Percentiles rank a stretch among this genome's conserved stretches.
Evolutionary conservation across 1,140 invertebrate species (phyloP).

Genomic region (Druon quercuslanigerum): DNA sequence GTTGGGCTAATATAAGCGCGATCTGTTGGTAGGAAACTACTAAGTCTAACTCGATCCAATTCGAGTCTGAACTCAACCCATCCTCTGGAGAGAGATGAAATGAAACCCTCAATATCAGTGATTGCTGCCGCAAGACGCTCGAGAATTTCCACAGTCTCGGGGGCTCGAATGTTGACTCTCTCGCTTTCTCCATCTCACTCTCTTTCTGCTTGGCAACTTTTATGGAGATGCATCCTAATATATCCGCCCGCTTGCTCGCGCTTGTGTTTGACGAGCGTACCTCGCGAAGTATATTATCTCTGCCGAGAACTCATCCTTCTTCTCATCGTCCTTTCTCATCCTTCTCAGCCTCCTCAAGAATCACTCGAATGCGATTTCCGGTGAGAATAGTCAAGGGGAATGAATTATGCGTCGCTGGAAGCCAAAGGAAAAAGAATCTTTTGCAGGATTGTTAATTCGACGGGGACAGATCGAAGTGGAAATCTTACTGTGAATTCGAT

Average conservation of each 20-base stretch:
- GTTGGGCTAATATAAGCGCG: constrained; percentile 41
- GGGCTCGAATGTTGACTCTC: constrained; percentile 71
- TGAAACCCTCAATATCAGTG: constrained; percentile 76
- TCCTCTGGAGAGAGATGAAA: constrained; percentile 67
- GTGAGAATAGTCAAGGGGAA: constrained; percentile 46
- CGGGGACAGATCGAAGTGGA: constrained; percentile 3
- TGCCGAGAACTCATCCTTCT: constrained; percentile 58
- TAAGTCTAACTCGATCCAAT: constrained; percentile 28
- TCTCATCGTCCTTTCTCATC: constrained; percentile 46
- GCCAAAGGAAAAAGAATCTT: not conserved
- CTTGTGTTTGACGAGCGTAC: constrained; percentile 76
- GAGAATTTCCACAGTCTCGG: constrained; percentile 56
- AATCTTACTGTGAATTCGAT: not conserved
- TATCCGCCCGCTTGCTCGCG: constrained; percentile 74
- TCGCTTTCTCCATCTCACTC: constrained; percentile 35
- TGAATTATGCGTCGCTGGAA: constrained; percentile 42
- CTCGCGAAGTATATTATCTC: constrained; percentile 74
- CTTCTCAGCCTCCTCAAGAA: constrained; percentile 56
- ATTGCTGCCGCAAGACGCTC: constrained; percentile 74
- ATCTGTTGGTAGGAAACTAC: constrained; percentile 24
- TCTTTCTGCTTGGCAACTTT: constrained; percentile 67
- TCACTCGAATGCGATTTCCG: constrained; percentile 63
- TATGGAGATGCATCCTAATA: constrained; percentile 76
- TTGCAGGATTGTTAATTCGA: constrained; percentile 28
- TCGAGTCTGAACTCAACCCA: constrained; percentile 42